Base-by-base conservation (phyloP, 2,797 vertebrate genomes). In the Arrhamphus sclerolepis region DNA sequence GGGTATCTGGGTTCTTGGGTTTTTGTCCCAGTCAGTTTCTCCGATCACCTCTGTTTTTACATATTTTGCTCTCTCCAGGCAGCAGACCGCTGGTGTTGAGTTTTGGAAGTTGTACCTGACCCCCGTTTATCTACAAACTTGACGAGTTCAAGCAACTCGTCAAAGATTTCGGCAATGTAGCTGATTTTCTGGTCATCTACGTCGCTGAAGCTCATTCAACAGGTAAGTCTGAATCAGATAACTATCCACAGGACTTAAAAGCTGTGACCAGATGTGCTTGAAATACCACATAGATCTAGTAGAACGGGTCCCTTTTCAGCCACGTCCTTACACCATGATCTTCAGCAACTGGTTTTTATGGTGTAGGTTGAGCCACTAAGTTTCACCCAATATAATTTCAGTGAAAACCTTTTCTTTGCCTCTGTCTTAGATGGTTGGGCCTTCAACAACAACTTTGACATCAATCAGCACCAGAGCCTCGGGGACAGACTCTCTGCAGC, bases 91-190 rank as follows among this genome's bases (percentile, higher is more conserved):
- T 98, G 87, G 94, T 98, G 56, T 65, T 98, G 81, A 96, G 91
- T 81, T 98, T 98, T 75, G 96, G 96, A 62, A 98, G 96, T 4
- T 98, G 96, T 75, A 95, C 95, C 81, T 98, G 96, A 98, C 96
- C 96, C 78, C 95, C 95, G 1, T 98, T 98, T 80, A 92, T 97
- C 77, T 92, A 84, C 64, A 97, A 93, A 87, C 94, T 97, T 77
- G 91, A 91, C 43, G 93, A 97, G 89, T 97, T 97, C 89, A 97
- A 96, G 84, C 84, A 91, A 70, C 94, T 98, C 64, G 70, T 95
- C 84, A 86, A 89, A 89, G 94, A 97, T 66, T 98, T 96, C 57
- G 31, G 80, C 20, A 88, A 89, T 0, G 50, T 91, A 39, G 95
- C 94, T 0, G 95, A 98, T 87, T 98, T 98, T 52, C 91, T 98